These are phyloP conservation scores for Copidosoma aretas DNA, from an alignment of 2,888 invertebrate genomes.

Conservation along the genomic window DNA sequence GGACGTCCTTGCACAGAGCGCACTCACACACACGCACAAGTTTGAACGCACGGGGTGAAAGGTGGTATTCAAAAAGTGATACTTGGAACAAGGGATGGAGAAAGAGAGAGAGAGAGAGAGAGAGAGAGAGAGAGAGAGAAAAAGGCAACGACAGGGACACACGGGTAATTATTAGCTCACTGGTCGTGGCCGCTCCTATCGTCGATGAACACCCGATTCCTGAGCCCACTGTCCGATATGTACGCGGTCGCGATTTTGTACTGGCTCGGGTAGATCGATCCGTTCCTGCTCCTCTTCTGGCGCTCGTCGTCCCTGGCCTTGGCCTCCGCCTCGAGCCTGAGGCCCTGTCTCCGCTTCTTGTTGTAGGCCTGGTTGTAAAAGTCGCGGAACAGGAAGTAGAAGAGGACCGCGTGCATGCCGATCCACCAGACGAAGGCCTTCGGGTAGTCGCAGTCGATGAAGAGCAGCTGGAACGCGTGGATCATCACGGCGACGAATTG, in stretches of 20 bases:
- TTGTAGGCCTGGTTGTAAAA: conserved; percentile 85
- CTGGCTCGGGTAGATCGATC: conserved; percentile 59
- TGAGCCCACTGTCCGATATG: conserved; percentile 62
- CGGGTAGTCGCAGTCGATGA: conserved; percentile 90
- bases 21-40: not conserved
- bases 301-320: conserved; percentile 26
- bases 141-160: not conserved
- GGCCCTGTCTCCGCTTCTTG: conserved; percentile 37
- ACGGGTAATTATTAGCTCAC: conserved; percentile 14
- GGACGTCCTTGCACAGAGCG: not conserved
- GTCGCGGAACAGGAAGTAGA: conserved; percentile 89
- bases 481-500: conserved; percentile 89
- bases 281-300: conserved; percentile 41
- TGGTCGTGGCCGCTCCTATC: conserved; percentile 45
- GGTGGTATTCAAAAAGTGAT: not conserved
- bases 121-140: not conserved
- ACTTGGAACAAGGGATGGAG: not conserved
- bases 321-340: not conserved
- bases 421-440: conserved; percentile 90
- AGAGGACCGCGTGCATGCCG: conserved; percentile 88
- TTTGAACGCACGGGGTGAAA: not conserved
- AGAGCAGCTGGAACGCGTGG: conserved; percentile 88
- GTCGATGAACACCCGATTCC: conserved; percentile 65
- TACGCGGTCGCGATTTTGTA: conserved; percentile 65
- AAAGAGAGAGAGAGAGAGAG: not conserved